These are phyloP conservation scores for Naja naja DNA, from an alignment of 2,113 vertebrate species.

Conservation along the genomic window DNA sequence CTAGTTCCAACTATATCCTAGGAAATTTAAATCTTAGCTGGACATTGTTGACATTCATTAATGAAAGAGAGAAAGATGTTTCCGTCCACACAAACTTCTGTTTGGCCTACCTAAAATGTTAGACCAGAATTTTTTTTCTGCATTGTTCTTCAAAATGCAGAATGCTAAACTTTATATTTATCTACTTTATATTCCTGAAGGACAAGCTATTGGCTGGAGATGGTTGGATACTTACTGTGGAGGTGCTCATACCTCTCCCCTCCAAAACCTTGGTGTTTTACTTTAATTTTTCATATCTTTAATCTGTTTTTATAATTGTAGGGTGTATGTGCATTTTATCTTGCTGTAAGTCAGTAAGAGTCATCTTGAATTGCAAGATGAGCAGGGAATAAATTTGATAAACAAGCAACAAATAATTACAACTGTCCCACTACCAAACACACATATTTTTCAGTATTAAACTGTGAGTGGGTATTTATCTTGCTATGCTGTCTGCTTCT, in stretches of 20 bases:
- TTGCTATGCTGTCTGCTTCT: conserved; percentile 61
- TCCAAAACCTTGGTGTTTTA: background rate
- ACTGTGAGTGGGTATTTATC: conserved; percentile 28
- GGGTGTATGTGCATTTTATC: background rate
- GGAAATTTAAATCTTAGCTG: background rate
- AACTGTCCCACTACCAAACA: background rate
- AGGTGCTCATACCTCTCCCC: background rate
- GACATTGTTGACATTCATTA: background rate
- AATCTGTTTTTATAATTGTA: background rate
- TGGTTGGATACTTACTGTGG: background rate
- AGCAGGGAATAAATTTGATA: background rate
- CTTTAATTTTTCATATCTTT: background rate
- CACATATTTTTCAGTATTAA: conserved; percentile 15
- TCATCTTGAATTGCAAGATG: background rate
- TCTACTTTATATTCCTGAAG: background rate
- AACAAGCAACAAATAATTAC: background rate
- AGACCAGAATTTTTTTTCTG: background rate
- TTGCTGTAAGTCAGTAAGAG: background rate
- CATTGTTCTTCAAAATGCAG: background rate
- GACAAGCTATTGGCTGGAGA: background rate
- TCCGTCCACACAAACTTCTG: background rate
- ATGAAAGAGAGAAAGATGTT: background rate
- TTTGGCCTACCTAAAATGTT: background rate
- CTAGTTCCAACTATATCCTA: background rate
- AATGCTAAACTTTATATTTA: background rate